These are phyloP conservation scores for Drosophila ercepeae DNA, from an alignment of 1,140 invertebrate genomes.

Conservation along the genomic window DNA sequence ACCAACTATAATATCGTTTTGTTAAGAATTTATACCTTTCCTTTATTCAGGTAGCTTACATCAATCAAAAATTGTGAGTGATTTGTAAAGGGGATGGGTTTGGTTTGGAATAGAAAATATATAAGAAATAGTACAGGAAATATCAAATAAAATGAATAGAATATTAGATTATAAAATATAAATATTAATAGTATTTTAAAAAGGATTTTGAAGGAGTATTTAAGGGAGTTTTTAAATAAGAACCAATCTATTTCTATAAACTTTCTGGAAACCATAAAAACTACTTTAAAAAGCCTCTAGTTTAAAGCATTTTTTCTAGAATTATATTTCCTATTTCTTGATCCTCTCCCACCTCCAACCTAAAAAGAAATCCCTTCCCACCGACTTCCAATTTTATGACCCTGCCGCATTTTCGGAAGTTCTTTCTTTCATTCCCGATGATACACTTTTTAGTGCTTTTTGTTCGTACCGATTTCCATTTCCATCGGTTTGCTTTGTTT, in stretches of 20 bases:
- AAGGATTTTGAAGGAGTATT: too few relatives aligned
- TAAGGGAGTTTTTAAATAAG: too few relatives aligned
- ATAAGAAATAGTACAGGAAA: neutral
- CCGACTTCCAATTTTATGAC: slow-evolving; percentile 23
- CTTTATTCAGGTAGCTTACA: neutral
- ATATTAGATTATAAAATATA: too few relatives aligned
- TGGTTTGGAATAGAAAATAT: too few relatives aligned
- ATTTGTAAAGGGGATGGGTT: neutral
- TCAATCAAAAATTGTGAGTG: neutral
- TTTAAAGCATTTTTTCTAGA: neutral
- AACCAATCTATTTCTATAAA: too few relatives aligned
- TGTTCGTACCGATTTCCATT: slow-evolving; percentile 53
- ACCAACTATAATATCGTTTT: neutral
- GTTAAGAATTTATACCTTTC: too few relatives aligned
- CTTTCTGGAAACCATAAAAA: too few relatives aligned
- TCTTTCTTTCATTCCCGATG: slow-evolving; percentile 34
- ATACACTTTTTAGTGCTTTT: slow-evolving; percentile 30
- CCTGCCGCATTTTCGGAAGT: slow-evolving; percentile 47
- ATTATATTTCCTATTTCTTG: neutral
- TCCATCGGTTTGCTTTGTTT: slow-evolving; percentile 52
- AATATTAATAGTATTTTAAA: too few relatives aligned
- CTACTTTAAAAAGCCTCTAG: neutral
- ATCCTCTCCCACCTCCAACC: neutral
- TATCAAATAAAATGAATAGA: too few relatives aligned
- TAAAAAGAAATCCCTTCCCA: slow-evolving; percentile 27